A percentile compares a stretch with the other conserved stretches of the same genome.
These are phyloP conservation scores for Scrobipalpa costella DNA, from an alignment of 2,888 invertebrate species.

Conservation along the genomic window DNA sequence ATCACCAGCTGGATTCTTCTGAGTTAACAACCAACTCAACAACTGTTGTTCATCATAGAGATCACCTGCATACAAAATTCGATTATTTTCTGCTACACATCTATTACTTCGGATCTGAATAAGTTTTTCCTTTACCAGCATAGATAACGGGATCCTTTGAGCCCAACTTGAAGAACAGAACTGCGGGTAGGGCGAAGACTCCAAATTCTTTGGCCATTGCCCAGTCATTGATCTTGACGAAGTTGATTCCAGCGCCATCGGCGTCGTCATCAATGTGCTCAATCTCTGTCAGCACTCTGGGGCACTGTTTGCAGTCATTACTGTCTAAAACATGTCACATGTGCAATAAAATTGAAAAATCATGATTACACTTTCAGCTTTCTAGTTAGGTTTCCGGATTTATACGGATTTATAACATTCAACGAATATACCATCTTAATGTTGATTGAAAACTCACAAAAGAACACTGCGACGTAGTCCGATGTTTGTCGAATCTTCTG, in stretches of 20 bases:
- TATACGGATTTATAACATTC: background rate
- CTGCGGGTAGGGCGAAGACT: conserved; percentile 94
- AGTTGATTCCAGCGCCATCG: conserved; percentile 93
- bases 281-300: conserved; percentile 91
- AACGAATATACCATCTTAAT: background rate
- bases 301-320: conserved; percentile 97
- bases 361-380: background rate
- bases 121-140: conserved; percentile 82
- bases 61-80: conserved; percentile 80
- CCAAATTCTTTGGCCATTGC: conserved; percentile 93
- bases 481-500: conserved; percentile 93
- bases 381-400: background rate
- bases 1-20: conserved; percentile 95
- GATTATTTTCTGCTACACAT: background rate
- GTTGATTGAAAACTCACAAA: conserved; percentile 86
- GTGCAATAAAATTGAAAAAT: conserved; percentile 66
- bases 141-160: conserved; percentile 95
- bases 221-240: conserved; percentile 95
- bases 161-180: conserved; percentile 93
- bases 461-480: conserved; percentile 95
- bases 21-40: conserved; percentile 93
- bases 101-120: background rate
- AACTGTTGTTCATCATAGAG: conserved; percentile 93
- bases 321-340: conserved; percentile 88
- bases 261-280: conserved; percentile 97